Evolutionary conservation across 1,140 invertebrate species (phyloP).

Genomic region (Cherax quadricarinatus): DNA sequence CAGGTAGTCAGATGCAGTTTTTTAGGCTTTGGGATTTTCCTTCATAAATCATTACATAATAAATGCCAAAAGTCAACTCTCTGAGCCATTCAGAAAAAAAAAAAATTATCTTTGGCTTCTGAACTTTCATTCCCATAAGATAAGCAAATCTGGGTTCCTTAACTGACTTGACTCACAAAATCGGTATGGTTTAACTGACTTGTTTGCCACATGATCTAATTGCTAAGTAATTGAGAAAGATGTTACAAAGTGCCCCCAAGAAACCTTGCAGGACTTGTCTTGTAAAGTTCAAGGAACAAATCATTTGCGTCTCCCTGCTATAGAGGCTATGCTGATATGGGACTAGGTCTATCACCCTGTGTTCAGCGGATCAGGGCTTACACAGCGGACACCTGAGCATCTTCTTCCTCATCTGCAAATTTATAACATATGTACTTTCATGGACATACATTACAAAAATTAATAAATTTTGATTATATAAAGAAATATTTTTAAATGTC

Average conservation of each 20-base stretch:
- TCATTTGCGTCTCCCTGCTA: background rate
- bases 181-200: background rate
- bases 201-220: constrained; percentile 22
- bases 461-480: background rate
- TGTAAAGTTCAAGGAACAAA: constrained; percentile 31
- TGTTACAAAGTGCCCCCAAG: background rate
- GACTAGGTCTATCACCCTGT: constrained; percentile 23
- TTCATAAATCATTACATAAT: background rate
- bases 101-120: constrained; percentile 57
- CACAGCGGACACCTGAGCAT: constrained; percentile 82
- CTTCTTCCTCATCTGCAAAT: constrained; percentile 80
- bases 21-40: background rate
- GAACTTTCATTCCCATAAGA: constrained; percentile 58
- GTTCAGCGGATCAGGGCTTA: constrained; percentile 74
- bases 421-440: background rate
- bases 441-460: background rate
- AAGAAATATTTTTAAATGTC: too few relatives aligned
- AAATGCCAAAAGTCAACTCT: constrained; percentile 12
- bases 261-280: constrained; percentile 31
- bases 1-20: background rate
- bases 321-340: constrained; percentile 14
- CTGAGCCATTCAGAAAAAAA: constrained; percentile 39
- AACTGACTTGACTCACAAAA: background rate
- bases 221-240: background rate
- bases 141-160: constrained; percentile 43